Evolutionary conservation across 2,113 vertebrate genomes (phyloP).

Genomic region (Proteles cristata): DNA sequence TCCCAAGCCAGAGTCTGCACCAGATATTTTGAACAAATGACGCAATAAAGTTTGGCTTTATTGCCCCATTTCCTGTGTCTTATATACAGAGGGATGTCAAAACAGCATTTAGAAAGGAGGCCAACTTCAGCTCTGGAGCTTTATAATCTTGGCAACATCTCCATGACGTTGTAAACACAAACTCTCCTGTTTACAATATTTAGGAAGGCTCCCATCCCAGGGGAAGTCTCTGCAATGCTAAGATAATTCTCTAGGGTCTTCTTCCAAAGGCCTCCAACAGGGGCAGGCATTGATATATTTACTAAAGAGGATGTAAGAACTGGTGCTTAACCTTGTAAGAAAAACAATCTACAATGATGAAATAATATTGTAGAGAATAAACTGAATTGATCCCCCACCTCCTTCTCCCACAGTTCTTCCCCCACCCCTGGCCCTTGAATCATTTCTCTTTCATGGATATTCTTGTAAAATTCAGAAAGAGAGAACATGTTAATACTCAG

Average conservation of each 20-base stretch:
- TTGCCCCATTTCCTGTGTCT: not conserved
- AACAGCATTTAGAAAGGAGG: not conserved
- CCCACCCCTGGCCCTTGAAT: not conserved
- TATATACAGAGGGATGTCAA: not conserved
- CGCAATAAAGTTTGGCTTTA: not conserved
- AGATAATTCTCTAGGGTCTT: not conserved
- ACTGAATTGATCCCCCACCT: not conserved
- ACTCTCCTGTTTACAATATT: not conserved
- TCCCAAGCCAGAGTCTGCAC: not conserved
- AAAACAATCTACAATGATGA: not conserved
- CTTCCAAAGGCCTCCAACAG: not conserved
- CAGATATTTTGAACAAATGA: conserved; percentile 17
- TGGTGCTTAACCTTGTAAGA: not conserved
- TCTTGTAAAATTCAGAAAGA: not conserved
- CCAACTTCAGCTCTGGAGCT: not conserved
- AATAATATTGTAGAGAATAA: not conserved
- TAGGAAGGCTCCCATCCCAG: not conserved
- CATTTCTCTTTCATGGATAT: not conserved
- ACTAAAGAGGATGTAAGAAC: not conserved
- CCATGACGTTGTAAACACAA: not conserved
- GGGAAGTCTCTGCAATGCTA: not conserved
- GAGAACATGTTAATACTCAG: conserved; percentile 77
- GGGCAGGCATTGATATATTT: not conserved
- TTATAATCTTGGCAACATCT: not conserved
- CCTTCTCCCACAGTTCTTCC: not conserved